Base-by-base conservation (phyloP, 1,140 invertebrate genomes). In the Drosophila quadrilineata region DNA sequence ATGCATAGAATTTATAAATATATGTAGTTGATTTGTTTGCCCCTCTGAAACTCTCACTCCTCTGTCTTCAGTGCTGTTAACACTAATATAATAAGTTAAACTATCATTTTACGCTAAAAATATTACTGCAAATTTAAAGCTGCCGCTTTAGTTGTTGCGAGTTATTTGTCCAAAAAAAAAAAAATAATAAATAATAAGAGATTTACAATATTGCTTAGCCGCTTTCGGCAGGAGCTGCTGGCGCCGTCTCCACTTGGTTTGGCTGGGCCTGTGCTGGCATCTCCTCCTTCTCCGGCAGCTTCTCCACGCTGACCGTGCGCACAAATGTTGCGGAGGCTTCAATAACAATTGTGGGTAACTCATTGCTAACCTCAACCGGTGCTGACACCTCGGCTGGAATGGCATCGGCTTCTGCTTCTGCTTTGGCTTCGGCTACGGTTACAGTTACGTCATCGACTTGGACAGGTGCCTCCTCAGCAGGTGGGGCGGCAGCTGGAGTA, bases 91-190 rank as follows among this genome's bases (percentile, higher is more conserved):
- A 49, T 84, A 85, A 77, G 58, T 77, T 84, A 84, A 73, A 77
- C 77, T 77, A 82, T 69, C 53, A 19, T 63, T 67, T 77, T 76
- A n/a, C n/a, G n/a, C n/a, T n/a, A 79, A 73, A 69, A 85, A 85
- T 60, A 71, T 63, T 84, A 85, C 70, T 84, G 79, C 77, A 84
- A n/a, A 66, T 84, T 77, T 74, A 84, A 84, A 85, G 77, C 79
- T 85, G 77, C 70, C 70, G 77, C 77, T 84, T 85, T 85, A 77
- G 49, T 74, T 71, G 77, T 84, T 84, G 77, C 79, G 79, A 77
- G 79, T 77, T 73, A 38, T 54, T 60, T 50, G n/a, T n/a, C n/a
- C n/a, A n/a, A n/a, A n/a, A n/a, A n/a, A n/a, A n/a, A n/a, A n/a
- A n/a, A n/a, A n/a, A n/a, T n/a, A n/a, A n/a, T n/a, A n/a, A n/a